A percentile compares a stretch with the other conserved stretches of the same genome.
Evolutionary conservation across 2,113 vertebrate genomes (phyloP).

Genomic region (Irena cyanogastra): DNA sequence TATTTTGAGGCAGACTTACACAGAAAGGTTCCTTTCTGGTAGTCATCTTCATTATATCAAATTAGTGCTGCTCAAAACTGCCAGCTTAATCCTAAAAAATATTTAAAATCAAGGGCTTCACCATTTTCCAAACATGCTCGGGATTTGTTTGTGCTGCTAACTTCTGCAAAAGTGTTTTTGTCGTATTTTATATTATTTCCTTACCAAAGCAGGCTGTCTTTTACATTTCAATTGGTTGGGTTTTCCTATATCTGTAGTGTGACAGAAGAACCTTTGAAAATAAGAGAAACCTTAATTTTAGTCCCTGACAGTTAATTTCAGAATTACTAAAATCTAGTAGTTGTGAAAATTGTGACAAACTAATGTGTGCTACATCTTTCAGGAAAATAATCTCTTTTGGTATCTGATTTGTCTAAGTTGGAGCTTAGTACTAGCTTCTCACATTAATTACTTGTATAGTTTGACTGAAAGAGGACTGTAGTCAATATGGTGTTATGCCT

Average conservation of each 20-base stretch:
- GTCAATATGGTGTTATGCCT: neutral
- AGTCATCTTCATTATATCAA: neutral
- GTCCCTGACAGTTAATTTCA: neutral
- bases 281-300: neutral
- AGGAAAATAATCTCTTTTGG: neutral
- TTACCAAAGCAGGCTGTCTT: neutral
- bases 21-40: neutral
- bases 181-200: rapidly evolving
- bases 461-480: neutral
- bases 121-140: neutral
- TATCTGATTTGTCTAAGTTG: neutral
- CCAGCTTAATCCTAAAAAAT: neutral
- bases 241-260: neutral
- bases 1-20: neutral
- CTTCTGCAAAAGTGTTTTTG: neutral
- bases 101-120: neutral
- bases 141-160: neutral
- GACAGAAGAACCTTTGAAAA: neutral
- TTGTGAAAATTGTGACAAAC: neutral
- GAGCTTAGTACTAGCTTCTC: neutral
- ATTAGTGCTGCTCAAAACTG: neutral
- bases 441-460: neutral
- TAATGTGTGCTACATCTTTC: neutral
- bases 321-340: neutral
- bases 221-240: neutral